Evolutionary conservation across 2,888 invertebrate genomes (phyloP), one percentile per base, ranked within the genome.

Genomic region (Lacanobia oleracea): DNA sequence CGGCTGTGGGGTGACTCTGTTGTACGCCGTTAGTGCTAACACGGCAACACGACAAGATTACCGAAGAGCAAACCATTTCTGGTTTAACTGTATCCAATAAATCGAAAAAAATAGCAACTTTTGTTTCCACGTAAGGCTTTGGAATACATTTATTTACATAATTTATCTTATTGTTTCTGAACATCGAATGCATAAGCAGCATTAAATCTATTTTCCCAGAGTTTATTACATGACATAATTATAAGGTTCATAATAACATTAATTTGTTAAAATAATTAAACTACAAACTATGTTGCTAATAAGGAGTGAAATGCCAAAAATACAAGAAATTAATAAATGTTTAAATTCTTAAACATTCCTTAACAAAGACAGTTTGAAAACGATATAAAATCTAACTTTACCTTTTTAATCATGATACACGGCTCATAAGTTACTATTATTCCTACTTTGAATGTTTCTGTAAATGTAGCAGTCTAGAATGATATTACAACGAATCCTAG

Each of bases 141-240:
- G 59, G 66, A 54, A 53, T 66, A 71, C 6, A 80, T 67, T 66
- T 80, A 82, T 75, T 80, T 65, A 63, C 62, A 82, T 63, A 77
- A 68, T 69, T 72, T 72, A 73, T 48, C 0, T 45, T 72, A 51
- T 66, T 53, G 48, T 66, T 70, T 59, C 27, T 9, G 43, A 78
- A 57, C 57, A 60, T 33, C 14, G 18, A 70, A 21, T 54, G 65
- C 37, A 14, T n/a, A 21, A n/a, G 61, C 77, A 61, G 66, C 64
- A 57, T 56, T 56, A 63, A 45, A 48, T 62, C 1, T 75, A 56
- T 40, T 54, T 45, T 59, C 1, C 37, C 7, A 9, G 53, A 75
- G 3, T 45, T 23, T 61, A 62, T 45, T 69, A 40, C 40, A 61
- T 53, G 40, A 53, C 50, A 18, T 68, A 67, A 33, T 12, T 37